phyloP scores from a whole-genome alignment of 2,888 invertebrate species.

The Drosophila stalkeri region DNA sequence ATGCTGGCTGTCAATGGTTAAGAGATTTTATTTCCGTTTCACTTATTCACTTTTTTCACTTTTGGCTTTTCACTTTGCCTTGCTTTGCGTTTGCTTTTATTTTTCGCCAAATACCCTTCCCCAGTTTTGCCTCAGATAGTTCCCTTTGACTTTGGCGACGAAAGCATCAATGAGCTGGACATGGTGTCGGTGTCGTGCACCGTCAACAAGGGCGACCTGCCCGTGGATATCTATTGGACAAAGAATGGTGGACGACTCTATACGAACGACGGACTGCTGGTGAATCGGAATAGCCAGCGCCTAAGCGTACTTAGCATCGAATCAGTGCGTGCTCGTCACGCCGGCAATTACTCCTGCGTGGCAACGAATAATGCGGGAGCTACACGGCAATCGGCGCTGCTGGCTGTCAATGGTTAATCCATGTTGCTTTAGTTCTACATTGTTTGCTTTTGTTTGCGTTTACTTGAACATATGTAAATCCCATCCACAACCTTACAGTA shows the following conservation, averaged over 20 bases:
- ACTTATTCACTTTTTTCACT: neutral
- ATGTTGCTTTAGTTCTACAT: constrained; percentile 13
- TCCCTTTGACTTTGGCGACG: constrained; percentile 90
- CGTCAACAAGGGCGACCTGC: constrained; percentile 91
- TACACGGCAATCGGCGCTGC: constrained; percentile 86
- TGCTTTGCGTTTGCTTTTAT: constrained; percentile 40
- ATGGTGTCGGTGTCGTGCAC: constrained; percentile 90
- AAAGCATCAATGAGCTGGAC: constrained; percentile 89
- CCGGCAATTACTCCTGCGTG: constrained; percentile 88
- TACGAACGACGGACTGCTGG: constrained; percentile 86
- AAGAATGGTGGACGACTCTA: constrained; percentile 86
- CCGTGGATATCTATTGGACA: constrained; percentile 91
- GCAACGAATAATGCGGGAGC: constrained; percentile 88
- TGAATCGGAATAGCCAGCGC: constrained; percentile 87
- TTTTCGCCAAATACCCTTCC: constrained; percentile 13
- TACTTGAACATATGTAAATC: constrained; percentile 13
- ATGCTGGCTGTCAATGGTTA: constrained; percentile 87
- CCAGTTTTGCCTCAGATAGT: constrained; percentile 90
- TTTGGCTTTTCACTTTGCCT: constrained; percentile 19
- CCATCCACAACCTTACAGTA: constrained; percentile 26
- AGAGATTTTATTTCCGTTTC: constrained; percentile 4
- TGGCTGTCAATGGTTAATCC: constrained; percentile 87
- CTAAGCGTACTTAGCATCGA: constrained; percentile 88
- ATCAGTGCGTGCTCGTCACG: constrained; percentile 87
- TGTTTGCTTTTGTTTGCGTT: constrained; percentile 45